These are phyloP conservation scores for Papilio gigon DNA, from an alignment of 2,888 invertebrate species.

Conservation along the genomic window DNA sequence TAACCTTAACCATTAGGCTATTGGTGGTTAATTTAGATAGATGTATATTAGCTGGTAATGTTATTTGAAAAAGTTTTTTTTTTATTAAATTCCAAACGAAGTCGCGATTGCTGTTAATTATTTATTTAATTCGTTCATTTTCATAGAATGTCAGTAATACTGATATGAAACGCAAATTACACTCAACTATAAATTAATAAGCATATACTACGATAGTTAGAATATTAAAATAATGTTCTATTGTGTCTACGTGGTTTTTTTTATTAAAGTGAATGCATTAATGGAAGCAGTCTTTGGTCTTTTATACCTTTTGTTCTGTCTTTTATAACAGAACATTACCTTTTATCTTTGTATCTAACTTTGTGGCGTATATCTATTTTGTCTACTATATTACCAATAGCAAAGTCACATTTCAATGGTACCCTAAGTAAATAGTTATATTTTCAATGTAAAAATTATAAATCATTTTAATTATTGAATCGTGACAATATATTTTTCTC, in stretches of 20 bases:
- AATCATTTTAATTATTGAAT: too few species aligned
- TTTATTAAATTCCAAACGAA: too few species aligned
- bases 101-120: too few species aligned
- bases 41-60: too few species aligned
- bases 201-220: background rate
- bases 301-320: background rate
- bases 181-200: background rate
- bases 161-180: background rate
- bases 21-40: too few species aligned
- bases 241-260: background rate
- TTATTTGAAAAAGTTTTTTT: too few species aligned
- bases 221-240: background rate
- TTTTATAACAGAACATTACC: slow-evolving; percentile 10
- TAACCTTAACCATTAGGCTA: too few species aligned
- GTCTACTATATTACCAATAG: background rate
- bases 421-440: background rate
- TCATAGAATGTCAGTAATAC: too few species aligned
- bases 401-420: background rate
- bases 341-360: background rate
- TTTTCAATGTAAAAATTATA: too few species aligned
- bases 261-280: background rate
- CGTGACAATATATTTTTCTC: too few species aligned
- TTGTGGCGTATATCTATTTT: background rate
- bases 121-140: too few species aligned
- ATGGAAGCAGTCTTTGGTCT: background rate